A percentile compares a stretch with the other conserved stretches of the same genome.
These are phyloP conservation scores for Himalopsyche tibetana DNA, from an alignment of 2,888 invertebrate species.

Conservation along the genomic window DNA sequence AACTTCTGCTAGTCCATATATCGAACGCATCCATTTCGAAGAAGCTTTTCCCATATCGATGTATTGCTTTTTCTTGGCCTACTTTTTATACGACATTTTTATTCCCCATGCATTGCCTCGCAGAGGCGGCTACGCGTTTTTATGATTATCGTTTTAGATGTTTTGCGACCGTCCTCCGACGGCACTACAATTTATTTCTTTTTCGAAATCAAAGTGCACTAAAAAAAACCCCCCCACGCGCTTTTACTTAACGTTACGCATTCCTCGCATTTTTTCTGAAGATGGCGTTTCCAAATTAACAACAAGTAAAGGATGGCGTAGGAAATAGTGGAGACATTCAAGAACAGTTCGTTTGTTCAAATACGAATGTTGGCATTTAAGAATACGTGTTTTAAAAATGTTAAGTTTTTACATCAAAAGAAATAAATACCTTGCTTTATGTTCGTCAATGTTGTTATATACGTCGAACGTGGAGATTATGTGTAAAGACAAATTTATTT, in stretches of 20 bases:
- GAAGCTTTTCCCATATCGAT: neutral
- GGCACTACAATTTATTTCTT: neutral
- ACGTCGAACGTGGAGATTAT: too few relatives aligned
- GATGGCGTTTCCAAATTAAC: too few relatives aligned
- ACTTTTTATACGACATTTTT: constrained; percentile 34
- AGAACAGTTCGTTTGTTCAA: too few relatives aligned
- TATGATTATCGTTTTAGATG: constrained; percentile 10
- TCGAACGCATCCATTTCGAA: neutral
- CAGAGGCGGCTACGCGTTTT: neutral
- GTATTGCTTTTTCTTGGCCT: constrained; percentile 4
- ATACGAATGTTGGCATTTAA: too few relatives aligned
- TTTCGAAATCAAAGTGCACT: constrained; percentile 4
- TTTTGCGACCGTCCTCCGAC: neutral
- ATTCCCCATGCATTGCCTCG: constrained; percentile 9
- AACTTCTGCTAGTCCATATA: neutral
- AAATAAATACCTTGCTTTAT: too few relatives aligned
- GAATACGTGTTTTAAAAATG: too few relatives aligned
- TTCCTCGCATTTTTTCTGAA: neutral
- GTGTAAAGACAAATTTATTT: too few relatives aligned
- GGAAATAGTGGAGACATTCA: too few relatives aligned
- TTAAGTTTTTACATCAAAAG: too few relatives aligned
- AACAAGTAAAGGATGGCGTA: too few relatives aligned
- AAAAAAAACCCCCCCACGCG: neutral
- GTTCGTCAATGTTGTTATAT: too few relatives aligned
- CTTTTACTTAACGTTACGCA: neutral